Conservation (phyloP, 92 coral and sea anemone genomes). For the Palythoa grandiflora region DNA sequence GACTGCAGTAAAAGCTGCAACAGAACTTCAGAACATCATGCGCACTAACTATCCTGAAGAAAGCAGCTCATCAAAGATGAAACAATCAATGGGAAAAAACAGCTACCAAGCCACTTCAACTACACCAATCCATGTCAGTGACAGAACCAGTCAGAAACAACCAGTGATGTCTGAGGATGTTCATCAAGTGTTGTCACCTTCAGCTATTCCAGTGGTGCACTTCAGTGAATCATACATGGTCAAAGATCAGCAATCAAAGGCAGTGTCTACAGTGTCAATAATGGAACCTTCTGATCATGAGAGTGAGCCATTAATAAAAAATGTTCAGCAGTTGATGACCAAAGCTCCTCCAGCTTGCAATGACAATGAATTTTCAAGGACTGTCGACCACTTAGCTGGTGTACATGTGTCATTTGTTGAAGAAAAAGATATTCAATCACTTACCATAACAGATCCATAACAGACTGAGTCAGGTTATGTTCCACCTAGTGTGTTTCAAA, state of each 20-base stretch:
- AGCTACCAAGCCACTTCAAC: constrained; percentile 2
- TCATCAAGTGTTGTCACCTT: not conserved
- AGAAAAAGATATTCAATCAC: no score
- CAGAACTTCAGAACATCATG: constrained; percentile 30
- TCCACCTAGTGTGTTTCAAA: not conserved
- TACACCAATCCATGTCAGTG: not conserved
- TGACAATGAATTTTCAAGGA: not conserved
- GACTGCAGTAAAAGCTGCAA: constrained; percentile 40
- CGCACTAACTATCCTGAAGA: constrained; percentile 6
- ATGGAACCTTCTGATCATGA: not conserved
- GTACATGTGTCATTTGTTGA: not conserved
- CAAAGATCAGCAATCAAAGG: not conserved
- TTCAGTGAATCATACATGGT: not conserved
- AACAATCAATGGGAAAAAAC: not conserved
- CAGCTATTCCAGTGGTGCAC: constrained; percentile 4
- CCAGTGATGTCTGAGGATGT: not conserved
- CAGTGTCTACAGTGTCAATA: not conserved
- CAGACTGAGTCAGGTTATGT: not conserved
- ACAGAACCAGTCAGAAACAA: not conserved
- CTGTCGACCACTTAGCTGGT: not conserved
- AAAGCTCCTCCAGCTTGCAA: not conserved
- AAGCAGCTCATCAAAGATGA: not conserved
- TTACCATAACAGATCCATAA: not conserved
- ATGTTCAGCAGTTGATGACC: not conserved
- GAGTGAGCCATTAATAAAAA: not conserved